Conservation (phyloP, 2,113 vertebrate species). For the Hymenochirus boettgeri region DNA sequence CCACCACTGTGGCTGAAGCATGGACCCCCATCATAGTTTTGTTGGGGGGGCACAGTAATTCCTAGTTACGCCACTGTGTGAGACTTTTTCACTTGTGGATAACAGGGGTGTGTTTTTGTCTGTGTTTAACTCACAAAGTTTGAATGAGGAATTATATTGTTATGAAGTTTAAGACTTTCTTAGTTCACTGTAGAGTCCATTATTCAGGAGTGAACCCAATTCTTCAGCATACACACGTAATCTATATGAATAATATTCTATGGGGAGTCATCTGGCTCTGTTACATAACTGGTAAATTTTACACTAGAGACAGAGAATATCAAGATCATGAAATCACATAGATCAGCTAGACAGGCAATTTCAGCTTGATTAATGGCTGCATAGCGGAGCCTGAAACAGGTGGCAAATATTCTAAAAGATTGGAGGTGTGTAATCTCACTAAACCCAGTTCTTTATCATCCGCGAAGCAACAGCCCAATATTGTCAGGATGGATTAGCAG, state of each 20-base stretch:
- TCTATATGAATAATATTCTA: slow-evolving; percentile 5
- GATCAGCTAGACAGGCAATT: slow-evolving; percentile 30
- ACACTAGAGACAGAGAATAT: slow-evolving; percentile 18
- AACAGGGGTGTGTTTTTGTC: too few species aligned
- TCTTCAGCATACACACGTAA: neutral
- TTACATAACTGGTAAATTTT: slow-evolving; percentile 21
- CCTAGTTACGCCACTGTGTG: too few species aligned
- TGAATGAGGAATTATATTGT: too few species aligned
- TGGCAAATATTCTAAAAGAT: slow-evolving; percentile 20
- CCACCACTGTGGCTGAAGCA: too few species aligned
- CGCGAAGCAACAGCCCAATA: too few species aligned
- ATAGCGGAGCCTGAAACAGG: slow-evolving; percentile 3
- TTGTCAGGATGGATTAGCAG: too few species aligned
- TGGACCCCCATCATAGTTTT: too few species aligned
- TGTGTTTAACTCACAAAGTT: too few species aligned
- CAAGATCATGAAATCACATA: slow-evolving; percentile 29
- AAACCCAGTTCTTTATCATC: too few species aligned
- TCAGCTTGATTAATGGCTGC: slow-evolving; percentile 26
- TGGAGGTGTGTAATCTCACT: neutral
- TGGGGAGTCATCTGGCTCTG: neutral
- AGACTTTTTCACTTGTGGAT: too few species aligned
- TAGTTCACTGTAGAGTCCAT: neutral
- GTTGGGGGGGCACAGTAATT: too few species aligned
- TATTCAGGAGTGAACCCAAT: neutral
- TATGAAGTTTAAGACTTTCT: too few species aligned